Evolutionary conservation across 2,797 vertebrate species (phyloP), one percentile per base, ranked within the genome.

Genomic region (Harpagifer antarcticus): DNA sequence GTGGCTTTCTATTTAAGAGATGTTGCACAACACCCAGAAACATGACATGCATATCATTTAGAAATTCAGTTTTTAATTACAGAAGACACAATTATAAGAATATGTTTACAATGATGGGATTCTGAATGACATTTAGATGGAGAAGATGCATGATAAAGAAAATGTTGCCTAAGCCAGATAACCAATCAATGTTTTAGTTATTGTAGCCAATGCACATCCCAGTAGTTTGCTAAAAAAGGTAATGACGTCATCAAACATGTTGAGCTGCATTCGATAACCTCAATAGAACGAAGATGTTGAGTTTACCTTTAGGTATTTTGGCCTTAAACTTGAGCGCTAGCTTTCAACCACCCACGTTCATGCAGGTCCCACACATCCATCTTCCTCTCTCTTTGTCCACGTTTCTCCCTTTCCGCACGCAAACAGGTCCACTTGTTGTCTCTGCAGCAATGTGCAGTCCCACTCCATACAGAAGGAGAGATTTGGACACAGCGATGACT

Each of bases 401-500:
- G 17, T 58, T 61, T 62, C 42, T 52, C 16, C 20, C 12, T 20
- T 5, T 31, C 47, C 54, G 31, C 31, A 31, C 68, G 50, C 64
- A 69, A 60, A 82, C 56, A 88, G 66, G 16, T 60, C 55, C 53
- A 53, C 72, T 83, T 61, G 57, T 63, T 68, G 45, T 81, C 76
- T 68, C 61, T 52, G 74, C 71, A 72, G 81, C 71, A 60, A 55
- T 58, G 67, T 63, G 76, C 75, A 83, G 69, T 81, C 65, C 59
- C 68, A n/a, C 63, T 71, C 79, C 54, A 27, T 66, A 49, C 50
- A 72, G 61, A 43, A 45, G 50, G 54, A 64, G 50, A 72, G 54
- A 83, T 71, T 68, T 69, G 59, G 78, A 85, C 74, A 70, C 68
- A 4, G 75, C 2, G 82, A 79, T 87, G 83, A 90, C 64, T 79